A percentile compares a stretch with the other conserved stretches of the same genome.
These are phyloP conservation scores for Drosophila lutescens DNA, from an alignment of 2,888 invertebrate species.

Conservation along the genomic window DNA sequence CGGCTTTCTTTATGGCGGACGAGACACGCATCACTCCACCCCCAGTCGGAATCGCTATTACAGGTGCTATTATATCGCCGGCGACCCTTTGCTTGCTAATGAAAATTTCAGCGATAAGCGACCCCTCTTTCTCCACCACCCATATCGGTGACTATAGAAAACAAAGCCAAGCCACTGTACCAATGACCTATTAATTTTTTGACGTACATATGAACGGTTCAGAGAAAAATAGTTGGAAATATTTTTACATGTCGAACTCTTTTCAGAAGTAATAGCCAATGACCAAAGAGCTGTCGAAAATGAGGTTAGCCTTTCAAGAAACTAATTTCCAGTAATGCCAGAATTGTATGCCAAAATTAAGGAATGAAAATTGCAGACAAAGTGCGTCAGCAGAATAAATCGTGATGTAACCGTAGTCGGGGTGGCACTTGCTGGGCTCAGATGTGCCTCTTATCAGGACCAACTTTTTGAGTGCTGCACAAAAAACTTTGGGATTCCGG, in stretches of 20 bases:
- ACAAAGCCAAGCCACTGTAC: conserved; percentile 43
- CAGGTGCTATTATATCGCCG: conserved; percentile 40
- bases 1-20: conserved; percentile 58
- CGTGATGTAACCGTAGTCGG: not conserved
- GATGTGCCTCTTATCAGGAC: conserved; percentile 32
- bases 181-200: conserved; percentile 71
- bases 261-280: not conserved
- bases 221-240: conserved; percentile 9
- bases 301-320: not conserved
- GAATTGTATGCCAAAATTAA: not conserved
- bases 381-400: conserved; percentile 32
- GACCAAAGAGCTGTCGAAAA: conserved; percentile 12
- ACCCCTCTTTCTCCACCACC: conserved; percentile 2
- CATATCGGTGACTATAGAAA: conserved; percentile 50
- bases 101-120: conserved; percentile 58
- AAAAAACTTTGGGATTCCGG: conserved; percentile 28
- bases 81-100: conserved; percentile 47
- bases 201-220: conserved; percentile 41
- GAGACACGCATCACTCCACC: conserved; percentile 67
- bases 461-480: conserved; percentile 35
- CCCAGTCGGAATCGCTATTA: conserved; percentile 16
- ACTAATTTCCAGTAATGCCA: not conserved
- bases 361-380: not conserved
- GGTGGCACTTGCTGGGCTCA: not conserved
- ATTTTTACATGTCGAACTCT: conserved; percentile 1